Evolutionary conservation across 1,140 invertebrate species (phyloP), one percentile per base, ranked within the genome.

Genomic region (Pentalonia nigronervosa): DNA sequence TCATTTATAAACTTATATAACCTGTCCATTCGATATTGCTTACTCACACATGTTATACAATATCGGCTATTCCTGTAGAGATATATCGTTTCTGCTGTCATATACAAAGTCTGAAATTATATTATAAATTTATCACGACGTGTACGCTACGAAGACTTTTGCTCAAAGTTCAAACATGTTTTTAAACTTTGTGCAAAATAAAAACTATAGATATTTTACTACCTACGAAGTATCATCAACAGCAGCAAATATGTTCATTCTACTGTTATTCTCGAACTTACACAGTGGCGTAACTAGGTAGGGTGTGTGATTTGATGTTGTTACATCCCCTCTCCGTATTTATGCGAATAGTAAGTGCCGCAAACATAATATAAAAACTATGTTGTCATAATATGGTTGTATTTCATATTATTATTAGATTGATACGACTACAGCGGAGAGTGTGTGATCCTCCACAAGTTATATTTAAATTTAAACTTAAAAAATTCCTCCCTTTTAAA

Each of bases 101-200:
- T 76, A n/a, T 76, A 76, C 60, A n/a, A 76, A 76, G n/a, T n/a
- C 60, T 76, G n/a, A n/a, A 76, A 34, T 76, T n/a, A 67, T 67
- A 30, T 67, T n/a, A 76, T 76, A 76, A n/a, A n/a, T n/a, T 76
- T 76, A 76, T 76, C 60, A 76, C 60, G 14, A 34, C 4, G 60
- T 14, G 14, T 67, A n/a, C 30, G 50, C 30, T n/a, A n/a, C 60
- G 30, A n/a, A 67, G 60, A 76, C 14, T 76, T 76, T 76, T 76
- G 14, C 17, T 6, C 14, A 17, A n/a, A n/a, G 30, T 76, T 76
- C n/a, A 7, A n/a, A n/a, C n/a, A 17, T 14, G 14, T n/a, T 67
- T 67, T 67, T 67, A 67, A 67, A n/a, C 30, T n/a, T 17, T 11
- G 60, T 67, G 30, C 30, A 67, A n/a, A 76, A n/a, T 1, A 4